Percentiles rank a stretch among this genome's conserved stretches.
phyloP scores from a whole-genome alignment of 1,140 invertebrate genomes.

The Odontomachus brunneus region DNA sequence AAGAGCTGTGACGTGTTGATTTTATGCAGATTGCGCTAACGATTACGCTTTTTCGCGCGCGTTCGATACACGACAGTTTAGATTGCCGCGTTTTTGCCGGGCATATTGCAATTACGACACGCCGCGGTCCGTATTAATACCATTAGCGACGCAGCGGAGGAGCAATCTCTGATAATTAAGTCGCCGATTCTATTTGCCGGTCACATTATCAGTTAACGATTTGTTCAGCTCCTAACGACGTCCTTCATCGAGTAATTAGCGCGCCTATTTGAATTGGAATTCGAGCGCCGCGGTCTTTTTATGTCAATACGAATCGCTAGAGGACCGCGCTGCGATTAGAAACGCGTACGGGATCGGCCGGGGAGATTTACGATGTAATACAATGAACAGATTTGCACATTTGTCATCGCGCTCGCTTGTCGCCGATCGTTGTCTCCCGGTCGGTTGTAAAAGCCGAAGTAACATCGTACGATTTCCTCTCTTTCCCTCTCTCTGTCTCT shows the following conservation, averaged over 20 bases:
- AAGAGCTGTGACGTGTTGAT: slow-evolving; percentile 21
- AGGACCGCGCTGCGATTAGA: neutral
- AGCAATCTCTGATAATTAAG: slow-evolving; percentile 53
- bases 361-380: neutral
- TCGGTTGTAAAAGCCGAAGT: neutral
- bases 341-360: neutral
- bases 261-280: slow-evolving; percentile 8
- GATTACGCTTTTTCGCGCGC: neutral
- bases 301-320: neutral
- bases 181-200: slow-evolving; percentile 44
- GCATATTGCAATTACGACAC: slow-evolving; percentile 43
- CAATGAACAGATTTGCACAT: neutral
- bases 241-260: slow-evolving; percentile 18
- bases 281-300: slow-evolving; percentile 6
- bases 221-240: slow-evolving; percentile 35
- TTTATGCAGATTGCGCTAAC: slow-evolving; percentile 21
- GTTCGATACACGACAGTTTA: slow-evolving; percentile 12
- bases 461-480: no score
- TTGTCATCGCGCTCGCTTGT: neutral
- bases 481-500: no score
- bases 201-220: slow-evolving; percentile 33
- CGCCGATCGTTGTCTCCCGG: neutral
- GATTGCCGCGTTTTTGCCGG: slow-evolving; percentile 13
- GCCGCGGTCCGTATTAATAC: slow-evolving; percentile 41
- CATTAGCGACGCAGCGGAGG: slow-evolving; percentile 20